Evolutionary conservation across 2,113 vertebrate species (phyloP), one percentile per base, ranked within the genome.

Genomic region (Cyanoramphus novaezelandiae): DNA sequence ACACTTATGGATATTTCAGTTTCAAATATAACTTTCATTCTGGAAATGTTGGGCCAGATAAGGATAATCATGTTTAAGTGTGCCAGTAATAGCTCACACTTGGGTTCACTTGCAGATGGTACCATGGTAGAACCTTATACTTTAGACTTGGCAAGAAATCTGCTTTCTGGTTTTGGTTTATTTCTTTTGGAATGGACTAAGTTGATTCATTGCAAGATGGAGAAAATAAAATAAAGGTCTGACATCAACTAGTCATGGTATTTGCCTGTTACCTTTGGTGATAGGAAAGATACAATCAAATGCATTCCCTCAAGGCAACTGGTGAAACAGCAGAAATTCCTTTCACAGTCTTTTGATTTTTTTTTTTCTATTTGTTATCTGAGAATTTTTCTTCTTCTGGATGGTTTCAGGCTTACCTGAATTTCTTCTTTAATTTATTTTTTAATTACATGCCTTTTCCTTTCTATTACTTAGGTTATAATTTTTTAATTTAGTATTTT

Each of bases 241-340:
- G 11, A 11, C n/a, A n/a, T 71, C 9, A 44, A 39, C 23, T 19
- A 50, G 19, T 23, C 0, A 0, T 11, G 13, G 33, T 76, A 17
- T 77, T 77, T 71, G 47, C 35, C 82, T 0, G 1, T 47, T 65
- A 19, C 15, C 10, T 87, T 84, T 70, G 43, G 23, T 90, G 67
- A 24, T 24, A 35, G n/a, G 37, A 82, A 25, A 49, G 57, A 37
- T 55, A 13, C 21, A 37, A 67, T 76, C 13, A 44, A 33, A 52
- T 69, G 18, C 19, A 25, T 43, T 86, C 17, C 28, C 35, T 88
- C 31, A 35, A 67, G 27, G 19, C 18, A 75, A 23, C 18, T 46
- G 5, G 52, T 37, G 53, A 82, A 55, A 65, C 4, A 2, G 7
- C 1, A 3, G 33, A 68, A 92, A 47, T 33, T 80, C 29, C 60